These are phyloP conservation scores for Benitochromis conjunctus DNA, from an alignment of 2,113 vertebrate species.

Conservation along the genomic window DNA sequence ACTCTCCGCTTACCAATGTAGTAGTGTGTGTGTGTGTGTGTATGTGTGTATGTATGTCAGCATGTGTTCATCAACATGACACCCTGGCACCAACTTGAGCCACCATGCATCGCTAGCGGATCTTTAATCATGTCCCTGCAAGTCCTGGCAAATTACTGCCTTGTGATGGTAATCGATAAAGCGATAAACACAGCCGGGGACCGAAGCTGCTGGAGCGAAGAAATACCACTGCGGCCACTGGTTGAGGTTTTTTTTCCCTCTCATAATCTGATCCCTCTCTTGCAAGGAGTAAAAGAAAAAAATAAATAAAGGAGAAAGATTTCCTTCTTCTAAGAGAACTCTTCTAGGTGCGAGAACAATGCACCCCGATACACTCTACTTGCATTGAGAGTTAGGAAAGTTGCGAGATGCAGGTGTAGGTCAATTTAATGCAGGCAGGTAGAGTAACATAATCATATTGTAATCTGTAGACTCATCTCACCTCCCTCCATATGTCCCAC, in stretches of 20 bases:
- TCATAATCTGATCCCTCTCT: conserved; percentile 42
- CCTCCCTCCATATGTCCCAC: neutral
- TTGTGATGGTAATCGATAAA: conserved; percentile 73
- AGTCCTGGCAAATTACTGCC: conserved; percentile 73
- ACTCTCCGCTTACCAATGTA: neutral
- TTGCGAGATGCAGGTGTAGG: conserved; percentile 38
- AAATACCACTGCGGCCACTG: conserved; percentile 50
- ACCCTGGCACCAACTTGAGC: conserved; percentile 41
- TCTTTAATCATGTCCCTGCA: conserved; percentile 74
- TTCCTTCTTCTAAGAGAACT: neutral
- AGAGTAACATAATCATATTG: conserved; percentile 59
- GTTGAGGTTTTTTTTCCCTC: conserved; percentile 20
- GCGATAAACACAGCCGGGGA: conserved; percentile 60
- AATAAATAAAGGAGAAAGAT: neutral
- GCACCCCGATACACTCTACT: neutral
- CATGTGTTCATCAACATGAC: conserved; percentile 59
- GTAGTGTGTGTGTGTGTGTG: neutral
- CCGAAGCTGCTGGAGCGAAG: conserved; percentile 48
- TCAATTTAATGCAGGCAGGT: conserved; percentile 55
- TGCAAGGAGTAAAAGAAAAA: neutral
- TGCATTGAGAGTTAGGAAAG: neutral
- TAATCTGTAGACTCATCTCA: conserved; percentile 51
- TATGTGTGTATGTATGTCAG: conserved; percentile 24
- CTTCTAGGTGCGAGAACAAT: conserved; percentile 20
- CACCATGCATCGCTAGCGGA: conserved; percentile 52